Base-by-base conservation (phyloP, 2,888 invertebrate species). In the Galerucella pusilla region DNA sequence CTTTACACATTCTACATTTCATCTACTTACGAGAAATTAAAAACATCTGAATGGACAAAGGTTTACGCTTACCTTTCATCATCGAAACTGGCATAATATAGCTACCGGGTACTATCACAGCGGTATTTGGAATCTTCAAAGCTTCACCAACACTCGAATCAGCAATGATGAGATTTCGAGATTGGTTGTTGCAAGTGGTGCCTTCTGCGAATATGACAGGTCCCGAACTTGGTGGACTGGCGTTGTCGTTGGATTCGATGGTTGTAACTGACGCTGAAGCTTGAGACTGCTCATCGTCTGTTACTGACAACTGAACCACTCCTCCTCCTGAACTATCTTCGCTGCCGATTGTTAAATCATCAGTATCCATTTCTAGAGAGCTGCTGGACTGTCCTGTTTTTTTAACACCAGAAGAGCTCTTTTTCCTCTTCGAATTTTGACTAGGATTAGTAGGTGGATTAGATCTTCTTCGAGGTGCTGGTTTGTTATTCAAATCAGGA, bases 401-500 rank as follows among this genome's bases (percentile, higher is more conserved):
- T 80, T 93, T 91, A 20, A 91, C 90, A 73, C 90, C 87, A 74
- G 90, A 86, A 0, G 90, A 91, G 35, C 90, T 90, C 72, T 92
- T 91, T 85, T 93, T 93, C 82, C 93, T 92, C 61, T 94, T 90
- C 77, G 93, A 93, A 61, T 92, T 92, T 20, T 93, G 92, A 68
- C 90, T 91, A 0, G 93, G 92, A 87, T 92, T 93, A 1, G 93
- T 91, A 1, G 94, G 93, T 14, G 92, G 92, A 85, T 94, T 94
- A 0, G 93, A 92, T 71, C 94, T 89, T 80, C 94, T 89, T 61
- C 94, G 89, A 0, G 94, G 94, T 0, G 94, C 94, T 0, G 94
- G 94, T 85, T 94, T 94, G 85, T 94, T 93, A 84, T 94, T 94
- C 61, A 92, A 85, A 86, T 94, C 94, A 0, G 94, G 94, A 0